phyloP scores from a whole-genome alignment of 2,113 vertebrate species.

The Gallinago media region DNA sequence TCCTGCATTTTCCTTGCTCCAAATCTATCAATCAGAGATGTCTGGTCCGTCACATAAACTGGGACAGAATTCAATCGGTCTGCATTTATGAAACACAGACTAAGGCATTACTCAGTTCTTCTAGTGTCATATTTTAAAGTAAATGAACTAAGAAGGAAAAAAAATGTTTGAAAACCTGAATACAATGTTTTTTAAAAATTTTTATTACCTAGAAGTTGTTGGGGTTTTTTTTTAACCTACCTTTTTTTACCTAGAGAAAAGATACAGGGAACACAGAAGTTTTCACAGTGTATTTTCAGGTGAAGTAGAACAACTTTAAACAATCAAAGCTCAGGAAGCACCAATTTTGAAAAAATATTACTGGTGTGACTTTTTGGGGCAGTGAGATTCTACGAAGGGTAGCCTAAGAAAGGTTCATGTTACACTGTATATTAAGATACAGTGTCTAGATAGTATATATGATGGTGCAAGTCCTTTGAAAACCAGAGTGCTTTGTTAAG shows the following conservation, averaged over 20 bases:
- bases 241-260: background rate
- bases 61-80: background rate
- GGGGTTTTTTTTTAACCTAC: background rate
- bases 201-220: background rate
- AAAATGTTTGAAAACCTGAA: background rate
- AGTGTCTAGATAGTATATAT: background rate
- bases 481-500: background rate
- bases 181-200: background rate
- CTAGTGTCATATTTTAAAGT: background rate
- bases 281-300: background rate
- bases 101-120: background rate
- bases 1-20: background rate
- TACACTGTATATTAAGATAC: background rate
- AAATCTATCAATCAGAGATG: conserved; percentile 19
- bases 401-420: background rate
- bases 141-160: background rate
- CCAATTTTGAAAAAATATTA: background rate
- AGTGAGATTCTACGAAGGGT: background rate
- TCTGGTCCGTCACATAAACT: background rate
- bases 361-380: background rate
- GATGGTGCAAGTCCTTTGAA: background rate
- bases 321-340: background rate
- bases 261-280: background rate
- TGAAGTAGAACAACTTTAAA: background rate
- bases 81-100: background rate